These are phyloP conservation scores for Poeciliopsis turneri DNA, from an alignment of 2,797 vertebrate genomes.

Conservation along the genomic window DNA sequence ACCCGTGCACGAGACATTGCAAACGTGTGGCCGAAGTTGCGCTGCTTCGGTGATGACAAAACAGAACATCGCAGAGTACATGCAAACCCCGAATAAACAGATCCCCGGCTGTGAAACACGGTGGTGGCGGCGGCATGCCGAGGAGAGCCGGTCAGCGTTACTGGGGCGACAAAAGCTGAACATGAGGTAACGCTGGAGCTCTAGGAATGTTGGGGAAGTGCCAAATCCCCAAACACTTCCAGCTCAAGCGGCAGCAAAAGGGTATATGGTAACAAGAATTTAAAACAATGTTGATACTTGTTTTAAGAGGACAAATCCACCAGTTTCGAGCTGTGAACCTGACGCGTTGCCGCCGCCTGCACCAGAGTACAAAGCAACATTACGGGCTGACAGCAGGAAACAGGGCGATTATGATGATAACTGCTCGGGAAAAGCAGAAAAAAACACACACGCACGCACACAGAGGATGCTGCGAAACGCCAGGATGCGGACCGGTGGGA, in stretches of 20 bases:
- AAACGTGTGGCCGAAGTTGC: neutral
- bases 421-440: neutral
- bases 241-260: neutral
- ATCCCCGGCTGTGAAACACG: neutral
- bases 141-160: neutral
- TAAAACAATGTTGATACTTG: neutral
- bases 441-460: neutral
- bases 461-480: conserved; percentile 2
- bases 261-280: neutral
- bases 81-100: neutral
- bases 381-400: conserved; percentile 45
- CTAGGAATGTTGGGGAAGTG: neutral
- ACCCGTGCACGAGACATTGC: neutral
- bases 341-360: conserved; percentile 3
- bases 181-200: neutral
- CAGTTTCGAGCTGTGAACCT: conserved; percentile 11
- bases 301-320: neutral
- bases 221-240: neutral
- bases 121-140: neutral
- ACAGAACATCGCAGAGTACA: neutral
- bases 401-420: conserved; percentile 34
- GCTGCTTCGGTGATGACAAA: neutral
- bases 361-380: conserved; percentile 1
- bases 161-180: neutral
- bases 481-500: conserved; percentile 7